Base-by-base conservation (phyloP, 2,797 vertebrate genomes). In the Pangasius mekongensis region DNA sequence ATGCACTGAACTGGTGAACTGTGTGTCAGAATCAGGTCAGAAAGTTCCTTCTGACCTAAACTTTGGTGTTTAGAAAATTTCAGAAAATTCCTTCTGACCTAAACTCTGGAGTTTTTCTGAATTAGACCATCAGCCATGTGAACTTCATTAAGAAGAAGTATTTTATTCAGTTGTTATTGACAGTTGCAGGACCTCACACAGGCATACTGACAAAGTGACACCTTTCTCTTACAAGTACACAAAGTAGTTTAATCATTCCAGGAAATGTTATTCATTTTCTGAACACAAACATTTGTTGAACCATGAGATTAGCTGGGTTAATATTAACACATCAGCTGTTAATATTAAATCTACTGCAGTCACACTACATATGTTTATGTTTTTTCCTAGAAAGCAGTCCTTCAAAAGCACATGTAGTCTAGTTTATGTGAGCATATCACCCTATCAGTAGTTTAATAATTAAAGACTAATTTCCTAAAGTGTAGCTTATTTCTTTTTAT, bases 271-370 rank as follows among this genome's bases (percentile, higher is more conserved):
- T 60, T 27, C 16, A 58, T 76, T 86, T 86, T 86, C 60, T 43
- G 62, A 87, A 83, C 69, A 52, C 54, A 74, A 73, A 20, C 0
- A 2, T 83, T 89, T 84, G 62, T 33, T 78, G 62, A 78, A 83
- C 22, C 84, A 74, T 27, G 39, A 0, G 30, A 69, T 82, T 47
- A 64, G 5, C 33, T 6, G 6, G 58, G 80, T 87, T 87, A 83
- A 87, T 83, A 69, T 87, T 81, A 71, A 73, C 78, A 73, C 67
- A 60, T 80, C 77, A 84, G 30, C 74, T 49, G 83, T 87, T 87
- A 89, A 89, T 89, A 81, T 84, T 87, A 81, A 78, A 87, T 54
- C 54, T 30, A 49, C 66, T 54, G 13, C 33, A 47, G 4, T 39
- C 20, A 80, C 47, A 78, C 22, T 83, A 36, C 52, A 62, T 10